Evolutionary conservation across 2,888 invertebrate genomes (phyloP), one percentile per base, ranked within the genome.

Genomic region (Hipparchia sbordonii): DNA sequence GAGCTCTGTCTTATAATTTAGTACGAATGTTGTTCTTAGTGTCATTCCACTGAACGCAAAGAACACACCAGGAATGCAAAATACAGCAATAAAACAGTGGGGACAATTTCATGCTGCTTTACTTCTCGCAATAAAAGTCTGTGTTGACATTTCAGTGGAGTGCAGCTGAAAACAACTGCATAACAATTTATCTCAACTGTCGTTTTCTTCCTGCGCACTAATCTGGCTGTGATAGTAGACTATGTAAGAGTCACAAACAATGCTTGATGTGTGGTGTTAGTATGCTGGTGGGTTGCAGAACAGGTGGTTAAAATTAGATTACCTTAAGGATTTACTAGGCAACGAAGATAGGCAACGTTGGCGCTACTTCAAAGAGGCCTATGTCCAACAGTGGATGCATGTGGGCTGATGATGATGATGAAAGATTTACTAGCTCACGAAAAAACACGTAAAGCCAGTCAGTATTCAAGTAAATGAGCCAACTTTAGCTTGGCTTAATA

Each of bases 131-230:
- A 86, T 88, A 88, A 87, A 85, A 82, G 70, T 89, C 89, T 89
- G 87, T 88, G 87, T 85, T 84, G 85, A 88, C 87, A 87, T 85
- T 89, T 87, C 87, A 85, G 88, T 82, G 82, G 82, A 85, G 33
- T 59, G 48, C 65, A 61, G 63, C 59, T 56, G 66, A 70, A 65
- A 66, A 52, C 61, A 70, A 72, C 70, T 67, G 69, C 61, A 69
- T 69, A 69, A 69, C 61, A 69, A 69, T 69, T 69, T 69, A 69
- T 69, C 69, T 61, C 52, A 52, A 69, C 69, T 69, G 69, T 59
- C 67, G 67, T 68, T 68, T 68, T 59, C 67, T 56, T 67, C 67
- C 57, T 67, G 67, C 45, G 56, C 45, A 46, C 67, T 67, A 57
- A 67, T 57, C 56, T 57, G 57, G 54, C 48, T 10, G 46, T 51